phyloP scores from a whole-genome alignment of 2,113 vertebrate genomes.

The Procavia capensis region DNA sequence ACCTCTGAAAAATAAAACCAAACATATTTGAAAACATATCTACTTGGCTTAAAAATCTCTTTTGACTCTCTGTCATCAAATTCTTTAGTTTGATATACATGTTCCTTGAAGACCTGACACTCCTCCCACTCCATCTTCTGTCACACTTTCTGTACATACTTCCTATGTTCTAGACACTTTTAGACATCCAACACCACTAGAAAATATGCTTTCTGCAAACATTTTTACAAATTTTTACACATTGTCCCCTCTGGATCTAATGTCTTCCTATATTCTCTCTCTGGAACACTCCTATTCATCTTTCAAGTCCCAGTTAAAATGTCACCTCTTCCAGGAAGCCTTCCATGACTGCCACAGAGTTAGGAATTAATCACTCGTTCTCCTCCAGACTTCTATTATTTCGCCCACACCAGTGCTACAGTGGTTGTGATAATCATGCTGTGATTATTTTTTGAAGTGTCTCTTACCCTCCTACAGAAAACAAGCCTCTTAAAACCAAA shows the following conservation, averaged over 20 bases:
- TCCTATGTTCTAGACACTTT: background rate
- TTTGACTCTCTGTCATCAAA: background rate
- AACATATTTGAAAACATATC: background rate
- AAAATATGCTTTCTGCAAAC: background rate
- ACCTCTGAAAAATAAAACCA: background rate
- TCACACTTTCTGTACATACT: background rate
- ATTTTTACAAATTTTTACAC: background rate
- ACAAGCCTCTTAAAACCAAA: background rate
- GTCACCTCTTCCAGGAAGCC: background rate
- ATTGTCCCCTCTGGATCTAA: background rate
- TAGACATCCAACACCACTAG: background rate
- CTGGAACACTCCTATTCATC: background rate
- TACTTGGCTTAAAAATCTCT: slow-evolving; percentile 2
- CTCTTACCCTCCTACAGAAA: background rate
- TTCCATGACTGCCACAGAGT: background rate
- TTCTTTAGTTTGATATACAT: background rate
- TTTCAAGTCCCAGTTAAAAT: slow-evolving; percentile 30
- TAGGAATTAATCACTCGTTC: background rate
- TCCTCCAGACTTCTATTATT: background rate
- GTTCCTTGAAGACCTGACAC: background rate
- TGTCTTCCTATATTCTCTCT: background rate
- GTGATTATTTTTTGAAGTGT: background rate
- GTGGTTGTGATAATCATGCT: background rate
- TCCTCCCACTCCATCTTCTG: background rate
- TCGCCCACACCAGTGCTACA: background rate